Conservation (phyloP, 2,888 invertebrate genomes). For the Sthenelais limicola region DNA sequence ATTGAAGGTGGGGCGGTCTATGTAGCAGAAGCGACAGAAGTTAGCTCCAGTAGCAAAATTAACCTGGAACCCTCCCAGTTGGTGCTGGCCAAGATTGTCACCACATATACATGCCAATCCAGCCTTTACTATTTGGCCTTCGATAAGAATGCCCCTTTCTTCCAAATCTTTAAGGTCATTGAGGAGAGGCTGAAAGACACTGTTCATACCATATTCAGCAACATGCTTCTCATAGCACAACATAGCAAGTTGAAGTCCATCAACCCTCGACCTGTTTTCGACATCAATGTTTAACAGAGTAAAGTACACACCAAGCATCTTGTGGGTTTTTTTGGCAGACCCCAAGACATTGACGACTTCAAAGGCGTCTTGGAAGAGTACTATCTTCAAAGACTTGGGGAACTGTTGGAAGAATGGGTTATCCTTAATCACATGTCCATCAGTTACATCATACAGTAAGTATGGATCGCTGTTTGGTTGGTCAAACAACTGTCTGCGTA, state of each 20-base stretch:
- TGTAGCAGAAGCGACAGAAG: neutral
- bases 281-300: conserved; percentile 36
- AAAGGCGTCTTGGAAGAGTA: conserved; percentile 43
- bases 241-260: conserved; percentile 37
- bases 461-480: neutral
- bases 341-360: conserved; percentile 48
- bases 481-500: neutral
- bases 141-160: neutral
- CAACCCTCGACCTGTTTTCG: conserved; percentile 37
- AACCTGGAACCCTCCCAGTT: neutral
- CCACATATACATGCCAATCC: neutral
- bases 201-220: neutral
- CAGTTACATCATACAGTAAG: neutral
- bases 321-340: conserved; percentile 45
- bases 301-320: conserved; percentile 46
- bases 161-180: neutral
- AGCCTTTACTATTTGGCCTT: neutral
- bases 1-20: neutral
- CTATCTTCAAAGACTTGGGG: no score
- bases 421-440: neutral
- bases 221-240: conserved; percentile 1
- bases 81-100: neutral
- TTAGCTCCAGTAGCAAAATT: neutral
- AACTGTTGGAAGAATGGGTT: neutral
- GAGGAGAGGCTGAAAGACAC: neutral